Percentiles rank a stretch among this genome's conserved stretches.
phyloP scores from a whole-genome alignment of 1,140 invertebrate species.

The Chelonus insularis region DNA sequence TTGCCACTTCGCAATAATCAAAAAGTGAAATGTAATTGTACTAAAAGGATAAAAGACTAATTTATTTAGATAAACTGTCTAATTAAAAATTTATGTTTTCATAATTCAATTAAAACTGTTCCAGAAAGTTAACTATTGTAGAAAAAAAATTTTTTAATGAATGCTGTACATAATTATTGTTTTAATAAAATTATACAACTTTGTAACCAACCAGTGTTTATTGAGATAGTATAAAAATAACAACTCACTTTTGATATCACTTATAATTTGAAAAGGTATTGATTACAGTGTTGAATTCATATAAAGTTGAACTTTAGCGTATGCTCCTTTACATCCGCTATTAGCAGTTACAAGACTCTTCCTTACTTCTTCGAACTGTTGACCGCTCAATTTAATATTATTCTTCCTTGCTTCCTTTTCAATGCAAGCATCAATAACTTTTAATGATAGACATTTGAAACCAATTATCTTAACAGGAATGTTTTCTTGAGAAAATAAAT shows the following conservation, averaged over 20 bases:
- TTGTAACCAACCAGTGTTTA: no score
- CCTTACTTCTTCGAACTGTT: conserved; percentile 38
- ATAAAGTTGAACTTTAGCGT: conserved; percentile 46
- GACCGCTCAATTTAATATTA: conserved; percentile 30
- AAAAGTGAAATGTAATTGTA: conserved; percentile 40
- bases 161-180: no score
- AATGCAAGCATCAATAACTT: conserved; percentile 45
- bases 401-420: conserved; percentile 35
- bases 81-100: background rate
- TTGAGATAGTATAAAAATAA: no score
- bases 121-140: no score
- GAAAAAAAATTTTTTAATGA: no score
- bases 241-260: no score
- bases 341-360: conserved; percentile 33
- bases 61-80: background rate
- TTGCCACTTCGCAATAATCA: conserved; percentile 29
- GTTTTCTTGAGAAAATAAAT: conserved; percentile 28
- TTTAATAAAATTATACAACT: no score
- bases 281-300: no score
- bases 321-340: conserved; percentile 54
- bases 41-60: conserved; percentile 17
- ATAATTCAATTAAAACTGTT: background rate
- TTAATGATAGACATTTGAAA: conserved; percentile 34
- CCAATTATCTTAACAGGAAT: conserved; percentile 35
- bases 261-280: no score